Evolutionary conservation across 2,113 vertebrate species (phyloP), one percentile per base, ranked within the genome.

Genomic region (Poicephalus gulielmi): DNA sequence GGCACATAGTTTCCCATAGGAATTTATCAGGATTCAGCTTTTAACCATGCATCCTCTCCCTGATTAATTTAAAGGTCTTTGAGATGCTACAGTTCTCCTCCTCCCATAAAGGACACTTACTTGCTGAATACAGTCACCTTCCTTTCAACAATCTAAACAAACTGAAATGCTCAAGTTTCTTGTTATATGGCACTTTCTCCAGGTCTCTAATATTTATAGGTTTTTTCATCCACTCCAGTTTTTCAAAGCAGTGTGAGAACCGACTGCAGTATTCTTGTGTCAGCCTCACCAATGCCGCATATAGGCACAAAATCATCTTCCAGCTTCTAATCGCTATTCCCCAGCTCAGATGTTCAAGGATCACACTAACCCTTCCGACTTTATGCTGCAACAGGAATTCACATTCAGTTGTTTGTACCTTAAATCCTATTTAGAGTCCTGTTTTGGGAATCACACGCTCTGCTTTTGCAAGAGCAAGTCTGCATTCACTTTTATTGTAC

Each of bases 31-130:
- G 33, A 92, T 82, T 66, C 24, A 49, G 20, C 28, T 87, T 88
- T 68, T 68, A 92, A 57, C 24, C 57, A 39, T 33, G 17, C 30
- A 76, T 64, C 33, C 31, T 66, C 7, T 30, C 47, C 23, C n/a
- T 73, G 33, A 52, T 85, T 82, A 75, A 76, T 68, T 86, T 95
- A 67, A 92, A 92, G 52, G 47, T 77, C 63, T 88, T 87, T 85
- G 4, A 76, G 53, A 70, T 24, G 2, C 83, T 23, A 49, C 31
- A 75, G 30, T 60, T 89, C 28, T 82, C n/a, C 46, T 63, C 16
- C 7, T 28, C 5, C 18, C 22, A 33, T 28, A 44, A 83, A 86
- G 64, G 8, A 1, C 2, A 76, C 31, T 49, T 68, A 69, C 1
- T 24, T 75, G 46, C 25, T 79, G 76, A 84, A 89, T 78, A 24